Conservation (phyloP, 2,797 vertebrate genomes). For the Rallus crepitans region DNA sequence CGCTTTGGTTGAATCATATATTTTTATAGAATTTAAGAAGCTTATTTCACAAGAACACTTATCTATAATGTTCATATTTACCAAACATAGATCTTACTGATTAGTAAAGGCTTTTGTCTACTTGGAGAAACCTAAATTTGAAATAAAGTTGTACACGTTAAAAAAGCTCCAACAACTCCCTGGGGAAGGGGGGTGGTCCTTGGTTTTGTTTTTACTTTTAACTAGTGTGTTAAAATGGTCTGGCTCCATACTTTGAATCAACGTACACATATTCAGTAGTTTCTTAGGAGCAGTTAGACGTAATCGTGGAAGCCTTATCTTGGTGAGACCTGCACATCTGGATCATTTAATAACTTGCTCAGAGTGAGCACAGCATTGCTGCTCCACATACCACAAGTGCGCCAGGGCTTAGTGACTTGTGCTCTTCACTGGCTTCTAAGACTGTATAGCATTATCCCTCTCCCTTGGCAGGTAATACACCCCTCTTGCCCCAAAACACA, state of each 20-base stretch:
- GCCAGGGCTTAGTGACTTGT: background rate
- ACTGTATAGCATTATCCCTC: background rate
- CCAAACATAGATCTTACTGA: background rate
- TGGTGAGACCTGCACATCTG: rapidly evolving
- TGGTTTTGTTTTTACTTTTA: background rate
- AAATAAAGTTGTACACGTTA: background rate
- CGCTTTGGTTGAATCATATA: background rate
- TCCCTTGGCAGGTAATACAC: background rate
- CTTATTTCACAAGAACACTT: background rate
- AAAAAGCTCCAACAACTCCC: background rate
- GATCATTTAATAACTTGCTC: background rate
- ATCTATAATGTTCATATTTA: background rate
- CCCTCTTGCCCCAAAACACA: background rate
- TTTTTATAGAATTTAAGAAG: constrained; percentile 10
- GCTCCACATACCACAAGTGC: background rate
- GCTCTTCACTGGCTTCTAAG: background rate
- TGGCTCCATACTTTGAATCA: constrained; percentile 12
- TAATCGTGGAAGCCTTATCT: background rate
- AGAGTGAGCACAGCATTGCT: rapidly evolving
- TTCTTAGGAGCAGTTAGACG: constrained; percentile 7
- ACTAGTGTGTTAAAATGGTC: background rate
- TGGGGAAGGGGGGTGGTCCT: background rate
- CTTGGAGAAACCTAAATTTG: background rate
- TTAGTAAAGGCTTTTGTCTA: background rate
- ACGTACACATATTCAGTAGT: background rate